Percentiles rank a stretch among this genome's conserved stretches.
Conservation (phyloP, 1,140 invertebrate species). For the Rhopalosiphum maidis region DNA sequence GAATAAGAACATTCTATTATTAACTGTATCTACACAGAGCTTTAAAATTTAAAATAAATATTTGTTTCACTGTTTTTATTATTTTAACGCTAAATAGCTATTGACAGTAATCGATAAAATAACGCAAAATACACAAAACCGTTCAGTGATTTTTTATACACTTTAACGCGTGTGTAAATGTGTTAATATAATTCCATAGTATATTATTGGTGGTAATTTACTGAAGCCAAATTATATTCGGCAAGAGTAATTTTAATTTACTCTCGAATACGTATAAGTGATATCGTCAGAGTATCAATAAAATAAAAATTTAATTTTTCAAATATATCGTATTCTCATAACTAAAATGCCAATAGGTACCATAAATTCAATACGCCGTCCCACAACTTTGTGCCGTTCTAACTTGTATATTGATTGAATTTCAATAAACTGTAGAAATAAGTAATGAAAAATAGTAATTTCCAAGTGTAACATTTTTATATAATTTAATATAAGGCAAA, state of each 20-base stretch:
- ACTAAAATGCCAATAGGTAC: neutral
- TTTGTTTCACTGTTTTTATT: no score
- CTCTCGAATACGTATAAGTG: neutral
- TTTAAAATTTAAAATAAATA: no score
- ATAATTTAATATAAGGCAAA: neutral
- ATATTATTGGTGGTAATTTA: no score
- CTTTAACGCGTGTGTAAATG: no score
- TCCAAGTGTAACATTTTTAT: neutral
- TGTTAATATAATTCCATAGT: no score
- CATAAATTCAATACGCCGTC: neutral
- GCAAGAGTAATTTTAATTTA: neutral
- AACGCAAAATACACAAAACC: no score
- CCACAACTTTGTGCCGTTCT: neutral
- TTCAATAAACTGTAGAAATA: neutral
- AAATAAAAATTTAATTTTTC: constrained; percentile 9
- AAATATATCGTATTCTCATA: neutral
- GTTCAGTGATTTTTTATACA: no score
- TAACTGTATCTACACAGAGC: no score
- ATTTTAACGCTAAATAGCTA: no score
- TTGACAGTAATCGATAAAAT: no score
- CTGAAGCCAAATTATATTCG: neutral
- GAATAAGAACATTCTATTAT: no score
- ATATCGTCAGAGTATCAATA: neutral
- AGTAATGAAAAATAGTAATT: neutral
- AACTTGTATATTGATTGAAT: neutral